Percentiles rank a stretch among this genome's conserved stretches.
Conservation (phyloP, 1,140 invertebrate genomes). For the Neodiprion lecontei region DNA sequence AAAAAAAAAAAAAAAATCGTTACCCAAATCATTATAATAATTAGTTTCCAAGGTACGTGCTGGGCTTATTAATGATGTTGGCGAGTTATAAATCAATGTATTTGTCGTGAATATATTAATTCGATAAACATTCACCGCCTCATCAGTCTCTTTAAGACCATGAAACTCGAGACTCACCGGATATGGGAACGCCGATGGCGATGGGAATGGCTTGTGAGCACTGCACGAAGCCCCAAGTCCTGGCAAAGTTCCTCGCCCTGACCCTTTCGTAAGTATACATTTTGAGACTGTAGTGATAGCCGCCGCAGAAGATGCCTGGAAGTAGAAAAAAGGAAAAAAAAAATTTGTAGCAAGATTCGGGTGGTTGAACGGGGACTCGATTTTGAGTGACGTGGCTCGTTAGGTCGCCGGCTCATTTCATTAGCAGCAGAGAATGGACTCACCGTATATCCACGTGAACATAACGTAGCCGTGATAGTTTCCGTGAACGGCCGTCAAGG, state of each 20-base stretch:
- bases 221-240: constrained; percentile 91
- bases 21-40: no score
- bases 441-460: constrained; percentile 85
- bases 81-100: no score
- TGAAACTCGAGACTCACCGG: constrained; percentile 64
- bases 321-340: constrained; percentile 30
- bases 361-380: background rate
- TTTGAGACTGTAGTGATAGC: constrained; percentile 87
- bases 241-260: constrained; percentile 82
- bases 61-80: no score
- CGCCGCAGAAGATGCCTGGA: constrained; percentile 78
- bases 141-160: no score
- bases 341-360: constrained; percentile 4
- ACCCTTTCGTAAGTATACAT: constrained; percentile 90
- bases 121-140: no score
- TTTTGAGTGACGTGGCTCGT: no score
- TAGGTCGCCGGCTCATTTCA: no score
- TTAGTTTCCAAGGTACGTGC: no score
- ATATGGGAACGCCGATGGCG: constrained; percentile 85
- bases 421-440: constrained; percentile 36
- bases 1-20: no score
- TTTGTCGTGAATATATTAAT: no score
- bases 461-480: constrained; percentile 80
- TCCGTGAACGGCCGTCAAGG: constrained; percentile 82
- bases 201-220: constrained; percentile 86